Evolutionary conservation across 2,797 vertebrate species (phyloP), one percentile per base, ranked within the genome.

Genomic region (Anomalospiza imberbis): DNA sequence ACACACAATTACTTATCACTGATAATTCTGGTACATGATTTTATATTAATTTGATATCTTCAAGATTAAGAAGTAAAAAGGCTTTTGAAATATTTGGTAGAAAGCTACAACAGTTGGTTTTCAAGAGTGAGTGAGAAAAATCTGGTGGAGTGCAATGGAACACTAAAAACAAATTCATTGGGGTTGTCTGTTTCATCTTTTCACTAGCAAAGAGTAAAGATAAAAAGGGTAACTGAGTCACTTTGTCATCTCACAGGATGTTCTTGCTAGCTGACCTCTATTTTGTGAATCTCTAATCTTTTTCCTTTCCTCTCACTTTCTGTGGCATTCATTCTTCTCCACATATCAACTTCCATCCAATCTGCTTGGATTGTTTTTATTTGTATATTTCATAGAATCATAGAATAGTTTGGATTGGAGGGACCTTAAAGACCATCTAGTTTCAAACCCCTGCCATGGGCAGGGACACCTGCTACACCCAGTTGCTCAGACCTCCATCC

Each of bases 371-470:
- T 53, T 47, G 5, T 17, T 77, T 58, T 34, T 58, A 47, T 42
- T 58, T 51, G 15, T 17, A 6, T 60, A 31, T 47, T 47, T 65
- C 12, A 19, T 31, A 31, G 32, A 63, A 34, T 51, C 29, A 31
- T 6, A 12, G n/a, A 53, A 28, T 47, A 31, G 10, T 76, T 77
- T 51, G 29, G n/a, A 7, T 28, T 40, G 31, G 9, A 72, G 13
- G 17, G 12, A 40, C 21, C 20, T 53, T 24, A 54, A 34, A 53
- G 6, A 42, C 19, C 13, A 42, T 47, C 18, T 21, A 19, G 16
- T 65, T 72, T 34, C 16, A 66, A 42, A 4, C 3, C 4, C 9
- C 5, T 53, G 31, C 11, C 2, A 0, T 32, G 22, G 22, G 15
- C 31, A 84, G 31, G 18, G 26, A 36, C 18, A 60, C 2, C 10